phyloP scores from a whole-genome alignment of 2,888 invertebrate species.

The Eupithecia exiguata region DNA sequence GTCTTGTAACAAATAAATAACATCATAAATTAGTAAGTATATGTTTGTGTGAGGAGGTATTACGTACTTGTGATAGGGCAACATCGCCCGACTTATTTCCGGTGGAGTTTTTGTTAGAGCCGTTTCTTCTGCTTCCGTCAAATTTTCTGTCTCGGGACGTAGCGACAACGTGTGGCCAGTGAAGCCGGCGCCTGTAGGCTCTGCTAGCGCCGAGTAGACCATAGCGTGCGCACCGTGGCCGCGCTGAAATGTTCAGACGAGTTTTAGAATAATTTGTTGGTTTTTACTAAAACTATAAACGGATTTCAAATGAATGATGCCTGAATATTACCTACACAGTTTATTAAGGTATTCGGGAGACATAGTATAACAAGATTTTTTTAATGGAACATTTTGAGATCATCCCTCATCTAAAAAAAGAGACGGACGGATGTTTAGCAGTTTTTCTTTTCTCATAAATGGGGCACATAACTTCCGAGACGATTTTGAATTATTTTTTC shows the following conservation, averaged over 20 bases:
- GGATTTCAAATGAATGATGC: too few species aligned
- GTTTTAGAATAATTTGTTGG: neutral
- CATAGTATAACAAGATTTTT: too few species aligned
- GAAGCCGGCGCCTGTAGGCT: neutral
- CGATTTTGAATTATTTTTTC: too few species aligned
- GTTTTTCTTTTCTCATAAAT: too few species aligned
- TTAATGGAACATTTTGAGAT: too few species aligned
- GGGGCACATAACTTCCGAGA: too few species aligned
- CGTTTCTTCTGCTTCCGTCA: conserved; percentile 55
- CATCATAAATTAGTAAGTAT: neutral
- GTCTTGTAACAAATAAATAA: neutral
- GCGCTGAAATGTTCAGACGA: conserved; percentile 48
- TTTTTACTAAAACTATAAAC: too few species aligned
- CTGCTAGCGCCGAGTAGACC: conserved; percentile 48
- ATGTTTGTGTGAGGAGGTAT: neutral
- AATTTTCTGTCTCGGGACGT: conserved; percentile 26
- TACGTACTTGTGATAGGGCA: conserved; percentile 69
- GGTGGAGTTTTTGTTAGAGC: conserved; percentile 52
- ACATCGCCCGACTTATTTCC: conserved; percentile 49
- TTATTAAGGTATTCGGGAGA: too few species aligned
- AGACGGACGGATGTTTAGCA: too few species aligned
- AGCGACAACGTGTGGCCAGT: conserved; percentile 40
- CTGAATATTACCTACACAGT: too few species aligned
- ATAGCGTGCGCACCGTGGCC: conserved; percentile 66
- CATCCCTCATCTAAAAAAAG: too few species aligned